Base-by-base conservation (phyloP, 2,888 invertebrate species). In the Muschampia plurimacula region DNA sequence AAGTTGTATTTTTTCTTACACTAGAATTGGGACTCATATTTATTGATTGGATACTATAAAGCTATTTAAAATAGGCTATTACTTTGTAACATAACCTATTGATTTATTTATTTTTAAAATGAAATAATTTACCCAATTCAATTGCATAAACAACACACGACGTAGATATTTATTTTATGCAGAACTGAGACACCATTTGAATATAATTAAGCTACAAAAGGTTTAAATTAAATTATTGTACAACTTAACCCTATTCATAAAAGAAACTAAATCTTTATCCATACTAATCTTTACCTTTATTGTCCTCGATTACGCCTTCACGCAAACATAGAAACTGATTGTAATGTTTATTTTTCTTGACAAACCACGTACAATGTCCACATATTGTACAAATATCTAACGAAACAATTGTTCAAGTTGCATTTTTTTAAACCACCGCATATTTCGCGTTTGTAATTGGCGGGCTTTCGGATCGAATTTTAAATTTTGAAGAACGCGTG, bases 401-500 rank as follows among this genome's bases (percentile, higher is more conserved):
- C 65, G 32, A 67, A 77, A 77, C 74, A 69, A 66, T 76, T 57
- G 67, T 39, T 72, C 63, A 72, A 67, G 57, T 57, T 72, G 55
- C 62, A 67, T 72, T 67, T 67, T 67, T 59, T 69, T 64, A 76
- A 77, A 75, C 83, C 82, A 82, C 83, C 85, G 85, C 86, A 80
- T 78, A 80, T 81, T 70, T 78, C 81, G 75, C 77, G 80, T 81
- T 79, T 78, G 79, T 76, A 82, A 84, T 86, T 86, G 84, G 86
- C 90, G 88, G 84, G 86, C 77, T 82, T 82, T 78, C 76, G 64
- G 66, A 74, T 74, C 62, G 74, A 73, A 67, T 44, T 67, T 75
- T 70, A 44, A 67, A 74, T 77, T 75, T 74, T 69, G 69, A 36
- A 73, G 77, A 81, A 80, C 93, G 81, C 93, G 91, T 88, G 90